Conservation (phyloP, 2,888 invertebrate genomes). For the Phorcus lineatus region DNA sequence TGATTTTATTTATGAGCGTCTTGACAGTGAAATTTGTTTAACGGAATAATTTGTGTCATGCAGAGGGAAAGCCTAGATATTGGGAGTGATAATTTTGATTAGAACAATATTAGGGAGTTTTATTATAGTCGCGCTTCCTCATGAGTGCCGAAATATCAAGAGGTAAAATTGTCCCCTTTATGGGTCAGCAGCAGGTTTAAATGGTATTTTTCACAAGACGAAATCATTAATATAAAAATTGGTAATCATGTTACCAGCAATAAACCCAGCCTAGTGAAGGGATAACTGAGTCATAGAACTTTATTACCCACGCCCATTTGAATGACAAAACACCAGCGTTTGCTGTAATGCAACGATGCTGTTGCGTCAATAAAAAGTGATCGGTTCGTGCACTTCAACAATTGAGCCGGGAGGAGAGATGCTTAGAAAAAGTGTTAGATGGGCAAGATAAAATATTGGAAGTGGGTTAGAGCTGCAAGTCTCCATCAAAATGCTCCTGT, state of each 20-base stretch:
- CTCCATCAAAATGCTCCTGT: too few relatives aligned
- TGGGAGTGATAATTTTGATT: neutral
- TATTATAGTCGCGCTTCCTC: neutral
- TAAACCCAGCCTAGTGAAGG: neutral
- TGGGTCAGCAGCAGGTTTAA: neutral
- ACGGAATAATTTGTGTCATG: neutral
- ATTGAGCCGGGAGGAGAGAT: neutral
- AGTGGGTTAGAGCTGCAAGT: neutral
- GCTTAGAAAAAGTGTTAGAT: neutral
- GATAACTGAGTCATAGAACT: neutral
- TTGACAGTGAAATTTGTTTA: neutral
- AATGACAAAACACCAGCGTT: neutral
- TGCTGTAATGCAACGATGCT: slow-evolving; percentile 12
- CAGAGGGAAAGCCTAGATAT: neutral
- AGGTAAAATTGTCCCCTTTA: slow-evolving; percentile 1
- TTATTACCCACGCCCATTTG: slow-evolving; percentile 3
- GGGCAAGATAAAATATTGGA: slow-evolving; percentile 13
- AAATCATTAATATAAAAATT: slow-evolving; percentile 18
- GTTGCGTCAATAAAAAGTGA: slow-evolving; percentile 5
- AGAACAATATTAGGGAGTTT: slow-evolving; percentile 7
- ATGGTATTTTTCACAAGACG: slow-evolving; percentile 21
- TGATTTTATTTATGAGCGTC: neutral
- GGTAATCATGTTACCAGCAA: slow-evolving; percentile 1
- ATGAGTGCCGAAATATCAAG: slow-evolving; percentile 2
- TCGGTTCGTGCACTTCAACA: neutral